Percentiles rank a stretch among this genome's conserved stretches.
Conservation (phyloP, 2,797 vertebrate genomes). For the Dendrocincla tyrannina region DNA sequence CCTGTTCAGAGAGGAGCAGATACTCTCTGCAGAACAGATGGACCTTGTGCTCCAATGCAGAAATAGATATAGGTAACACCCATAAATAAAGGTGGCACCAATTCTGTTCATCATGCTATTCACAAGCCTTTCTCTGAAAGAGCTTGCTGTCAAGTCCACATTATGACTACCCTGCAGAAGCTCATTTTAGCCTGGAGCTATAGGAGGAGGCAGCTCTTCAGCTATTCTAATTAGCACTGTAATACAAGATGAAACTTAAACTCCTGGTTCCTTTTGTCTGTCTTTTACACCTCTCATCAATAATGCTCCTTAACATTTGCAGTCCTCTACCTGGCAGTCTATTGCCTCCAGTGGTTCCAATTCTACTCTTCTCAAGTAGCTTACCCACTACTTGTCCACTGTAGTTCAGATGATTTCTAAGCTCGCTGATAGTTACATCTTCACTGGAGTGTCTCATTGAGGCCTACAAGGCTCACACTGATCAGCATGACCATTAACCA, state of each 20-base stretch:
- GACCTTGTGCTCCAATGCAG: not conserved
- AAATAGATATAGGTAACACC: not conserved
- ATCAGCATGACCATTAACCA: not conserved
- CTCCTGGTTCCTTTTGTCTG: not conserved
- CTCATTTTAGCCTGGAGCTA: conserved; percentile 12
- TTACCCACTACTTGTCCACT: not conserved
- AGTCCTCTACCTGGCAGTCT: not conserved
- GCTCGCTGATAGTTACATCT: not conserved
- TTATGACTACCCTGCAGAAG: not conserved
- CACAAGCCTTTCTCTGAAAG: not conserved
- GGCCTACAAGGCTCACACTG: not conserved
- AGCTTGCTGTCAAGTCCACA: not conserved
- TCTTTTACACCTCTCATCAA: not conserved
- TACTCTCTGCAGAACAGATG: not conserved
- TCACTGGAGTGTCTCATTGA: not conserved
- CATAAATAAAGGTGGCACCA: not conserved
- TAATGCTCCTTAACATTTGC: not conserved
- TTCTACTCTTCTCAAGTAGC: not conserved
- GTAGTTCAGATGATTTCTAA: not conserved
- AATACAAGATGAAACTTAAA: conserved; percentile 43
- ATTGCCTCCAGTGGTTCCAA: not conserved
- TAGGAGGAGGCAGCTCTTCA: not conserved
- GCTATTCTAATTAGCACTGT: conserved; percentile 8
- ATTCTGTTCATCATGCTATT: not conserved
- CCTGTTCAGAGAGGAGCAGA: not conserved